Evolutionary conservation across 2,797 vertebrate genomes (phyloP).

Genomic region (Pantherophis vulpinus): DNA sequence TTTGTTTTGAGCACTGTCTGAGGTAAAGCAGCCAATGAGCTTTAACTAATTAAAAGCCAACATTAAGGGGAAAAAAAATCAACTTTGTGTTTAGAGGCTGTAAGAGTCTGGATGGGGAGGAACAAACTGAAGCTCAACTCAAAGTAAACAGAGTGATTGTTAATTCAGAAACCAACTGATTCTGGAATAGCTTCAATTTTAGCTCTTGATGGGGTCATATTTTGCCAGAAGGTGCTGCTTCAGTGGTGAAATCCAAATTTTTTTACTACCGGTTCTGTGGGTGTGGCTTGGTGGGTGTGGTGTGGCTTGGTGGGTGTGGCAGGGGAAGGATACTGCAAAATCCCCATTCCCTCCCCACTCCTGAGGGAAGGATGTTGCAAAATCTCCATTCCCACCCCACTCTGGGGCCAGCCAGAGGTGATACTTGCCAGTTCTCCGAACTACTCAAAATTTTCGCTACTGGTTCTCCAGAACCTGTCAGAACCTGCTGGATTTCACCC

Average conservation of each 20-base stretch:
- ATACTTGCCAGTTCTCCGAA: no score
- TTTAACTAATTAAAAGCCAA: slow-evolving; percentile 30
- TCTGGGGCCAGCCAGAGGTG: no score
- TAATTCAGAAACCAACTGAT: not conserved
- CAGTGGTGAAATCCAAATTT: not conserved
- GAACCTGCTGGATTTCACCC: no score
- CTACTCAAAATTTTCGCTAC: no score
- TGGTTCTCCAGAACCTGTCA: no score
- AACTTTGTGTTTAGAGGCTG: not conserved
- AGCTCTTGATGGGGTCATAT: not conserved
- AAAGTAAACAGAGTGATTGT: not conserved
- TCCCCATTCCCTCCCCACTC: no score
- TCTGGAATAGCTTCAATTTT: not conserved
- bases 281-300: no score
- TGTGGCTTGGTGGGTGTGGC: no score
- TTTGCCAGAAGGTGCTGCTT: not conserved
- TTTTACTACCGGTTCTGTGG: no score
- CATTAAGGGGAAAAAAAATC: not conserved
- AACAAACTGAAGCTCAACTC: not conserved
- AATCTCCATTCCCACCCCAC: no score
- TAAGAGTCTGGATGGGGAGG: not conserved
- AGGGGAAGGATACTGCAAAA: no score
- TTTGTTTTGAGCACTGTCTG: slow-evolving; percentile 6
- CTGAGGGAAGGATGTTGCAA: no score
- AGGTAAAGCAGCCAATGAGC: slow-evolving; percentile 9